Evolutionary conservation across 1,140 invertebrate genomes (phyloP), one percentile per base, ranked within the genome.

Genomic region (Drosophila pachea): DNA sequence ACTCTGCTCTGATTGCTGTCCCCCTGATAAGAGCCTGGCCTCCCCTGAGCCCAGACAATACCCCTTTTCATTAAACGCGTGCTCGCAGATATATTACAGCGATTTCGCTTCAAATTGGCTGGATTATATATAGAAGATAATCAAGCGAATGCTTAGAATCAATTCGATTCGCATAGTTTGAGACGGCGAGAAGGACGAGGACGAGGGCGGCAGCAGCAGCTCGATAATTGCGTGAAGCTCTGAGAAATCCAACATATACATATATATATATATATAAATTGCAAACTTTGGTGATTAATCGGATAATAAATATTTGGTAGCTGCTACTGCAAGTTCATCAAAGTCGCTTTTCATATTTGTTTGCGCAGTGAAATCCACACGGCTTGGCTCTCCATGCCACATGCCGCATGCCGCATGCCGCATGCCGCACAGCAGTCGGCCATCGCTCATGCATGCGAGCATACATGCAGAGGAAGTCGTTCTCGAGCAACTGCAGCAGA

Each of bases 361-460:
- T 67, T 64, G 79, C 67, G n/a, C 2, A 43, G 4, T 43, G 78
- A 74, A 66, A 76, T 65, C 43, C 40, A 66, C 14, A 52, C 52
- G 53, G 9, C 32, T 53, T 8, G 66, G 49, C 8, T 32, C 42
- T 49, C 31, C 4, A 29, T 14, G 22, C 32, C 31, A 7, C 47
- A 52, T 14, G 22, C 58, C 45, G 32, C 5, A 33, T 16, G 32
- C 36, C 29, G 7, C 53, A 42, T 8, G 35, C 11, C 29, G 7
- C 53, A 42, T 8, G 35, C 11, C 55, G 7, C 4, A 33, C 29
- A 53, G 31, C 9, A 22, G 32, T 32, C 35, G 55, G 31, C 43
- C 68, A 79, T 79, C 60, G 75, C 32, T 79, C 72, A 75, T 62
- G 53, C 40, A 54, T 63, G 35, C 58, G 50, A 66, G 40, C 22